Conservation (phyloP, 2,797 vertebrate species). For the Helicolenus hilgendorfi region DNA sequence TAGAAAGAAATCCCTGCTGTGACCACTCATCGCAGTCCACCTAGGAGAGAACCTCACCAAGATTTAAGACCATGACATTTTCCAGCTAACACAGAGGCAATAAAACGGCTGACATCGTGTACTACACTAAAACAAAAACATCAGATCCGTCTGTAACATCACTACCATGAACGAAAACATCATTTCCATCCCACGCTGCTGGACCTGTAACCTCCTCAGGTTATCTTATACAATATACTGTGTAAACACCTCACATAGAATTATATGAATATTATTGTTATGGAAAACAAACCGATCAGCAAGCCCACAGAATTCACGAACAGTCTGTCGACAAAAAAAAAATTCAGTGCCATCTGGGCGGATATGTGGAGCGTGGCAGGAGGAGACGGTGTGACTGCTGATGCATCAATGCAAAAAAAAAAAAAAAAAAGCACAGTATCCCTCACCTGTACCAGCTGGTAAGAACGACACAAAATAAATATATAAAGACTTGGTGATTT, state of each 20-base stretch:
- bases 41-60: neutral
- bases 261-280: neutral
- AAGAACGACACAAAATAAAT: neutral
- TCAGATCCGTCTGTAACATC: neutral
- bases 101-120: neutral
- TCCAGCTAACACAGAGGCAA: neutral
- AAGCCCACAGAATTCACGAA: neutral
- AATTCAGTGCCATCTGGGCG: neutral
- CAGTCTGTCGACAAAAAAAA: neutral
- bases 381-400: neutral
- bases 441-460: neutral
- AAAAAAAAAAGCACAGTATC: neutral
- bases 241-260: neutral
- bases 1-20: constrained; percentile 18
- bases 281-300: neutral
- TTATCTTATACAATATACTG: neutral
- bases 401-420: constrained; percentile 2
- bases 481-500: neutral
- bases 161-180: neutral
- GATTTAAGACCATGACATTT: neutral
- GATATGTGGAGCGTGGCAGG: neutral
- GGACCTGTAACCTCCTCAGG: neutral
- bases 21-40: constrained; percentile 22
- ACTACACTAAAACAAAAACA: neutral
- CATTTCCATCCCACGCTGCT: neutral